Conservation (phyloP, 2,797 vertebrate species). For the Gorsachius magnificus region DNA sequence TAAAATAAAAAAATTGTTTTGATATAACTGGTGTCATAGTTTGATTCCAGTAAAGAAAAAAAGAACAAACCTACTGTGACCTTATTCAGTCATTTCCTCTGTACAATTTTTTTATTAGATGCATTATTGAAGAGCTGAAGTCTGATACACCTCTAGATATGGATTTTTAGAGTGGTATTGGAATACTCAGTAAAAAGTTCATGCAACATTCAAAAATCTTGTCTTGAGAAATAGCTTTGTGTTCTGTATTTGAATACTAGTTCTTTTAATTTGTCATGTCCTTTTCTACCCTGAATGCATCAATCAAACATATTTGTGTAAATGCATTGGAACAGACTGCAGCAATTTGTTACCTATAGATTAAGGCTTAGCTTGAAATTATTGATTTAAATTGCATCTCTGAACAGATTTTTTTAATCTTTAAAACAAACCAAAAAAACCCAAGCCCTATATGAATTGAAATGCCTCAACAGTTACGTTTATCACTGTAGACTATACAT, state of each 20-base stretch:
- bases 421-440: background rate
- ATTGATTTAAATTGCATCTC: background rate
- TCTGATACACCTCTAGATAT: background rate
- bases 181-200: background rate
- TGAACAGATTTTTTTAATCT: background rate
- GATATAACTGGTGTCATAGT: background rate
- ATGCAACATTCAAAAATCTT: background rate
- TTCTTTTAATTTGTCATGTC: background rate
- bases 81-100: background rate
- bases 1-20: background rate
- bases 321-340: background rate
- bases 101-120: background rate
- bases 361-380: background rate
- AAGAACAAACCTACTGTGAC: background rate
- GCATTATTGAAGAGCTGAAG: background rate
- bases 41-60: background rate
- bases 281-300: background rate
- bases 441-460: background rate
- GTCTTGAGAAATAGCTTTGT: background rate
- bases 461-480: background rate
- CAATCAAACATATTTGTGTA: background rate
- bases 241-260: background rate
- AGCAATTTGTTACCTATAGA: background rate
- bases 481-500: background rate
- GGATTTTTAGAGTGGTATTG: background rate